phyloP scores from a whole-genome alignment of 2,888 invertebrate species.

The Helicoverpa assulta region DNA sequence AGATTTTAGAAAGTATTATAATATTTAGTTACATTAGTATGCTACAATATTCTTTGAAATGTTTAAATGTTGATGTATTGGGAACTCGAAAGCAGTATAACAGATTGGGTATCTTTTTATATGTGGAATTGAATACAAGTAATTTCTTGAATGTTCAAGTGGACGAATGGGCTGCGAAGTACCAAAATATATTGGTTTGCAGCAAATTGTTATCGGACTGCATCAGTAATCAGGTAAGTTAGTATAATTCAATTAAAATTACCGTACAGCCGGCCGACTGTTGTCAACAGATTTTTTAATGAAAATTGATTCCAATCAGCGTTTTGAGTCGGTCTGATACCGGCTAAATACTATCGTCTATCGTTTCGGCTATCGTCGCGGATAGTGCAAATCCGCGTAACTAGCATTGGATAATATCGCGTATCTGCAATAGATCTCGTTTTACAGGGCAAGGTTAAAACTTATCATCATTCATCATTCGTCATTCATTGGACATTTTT shows the following conservation, averaged over 20 bases:
- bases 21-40: slow-evolving; percentile 14
- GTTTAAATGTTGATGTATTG: slow-evolving; percentile 3
- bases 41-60: slow-evolving; percentile 20
- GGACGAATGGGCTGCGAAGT: slow-evolving; percentile 21
- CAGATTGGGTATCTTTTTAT: neutral
- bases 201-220: slow-evolving; percentile 22
- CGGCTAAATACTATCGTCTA: too few relatives aligned
- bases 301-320: too few relatives aligned
- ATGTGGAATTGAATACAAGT: neutral
- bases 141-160: neutral
- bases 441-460: too few relatives aligned
- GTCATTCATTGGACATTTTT: too few relatives aligned
- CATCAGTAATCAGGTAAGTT: slow-evolving; percentile 29
- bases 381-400: too few relatives aligned
- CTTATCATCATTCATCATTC: too few relatives aligned
- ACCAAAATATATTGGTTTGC: slow-evolving; percentile 17
- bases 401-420: too few relatives aligned
- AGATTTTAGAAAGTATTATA: slow-evolving; percentile 25
- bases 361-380: too few relatives aligned
- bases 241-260: neutral
- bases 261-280: too few relatives aligned
- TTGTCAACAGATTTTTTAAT: too few relatives aligned
- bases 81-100: neutral
- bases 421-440: too few relatives aligned
- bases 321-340: too few relatives aligned